Evolutionary conservation across 2,888 invertebrate species (phyloP).

Genomic region (Pollenia angustigena): DNA sequence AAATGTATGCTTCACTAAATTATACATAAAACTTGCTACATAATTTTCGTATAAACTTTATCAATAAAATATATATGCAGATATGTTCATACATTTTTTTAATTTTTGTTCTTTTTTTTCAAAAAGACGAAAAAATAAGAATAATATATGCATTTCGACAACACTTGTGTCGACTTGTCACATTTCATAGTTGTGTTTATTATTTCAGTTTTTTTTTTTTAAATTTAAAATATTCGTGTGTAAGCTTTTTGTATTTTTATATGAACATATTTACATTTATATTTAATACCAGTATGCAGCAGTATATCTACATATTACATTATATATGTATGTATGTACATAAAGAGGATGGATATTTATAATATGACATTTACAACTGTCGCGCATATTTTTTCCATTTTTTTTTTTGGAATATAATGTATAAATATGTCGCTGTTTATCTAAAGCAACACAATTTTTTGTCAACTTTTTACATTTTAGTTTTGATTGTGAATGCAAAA

Average conservation of each 20-base stretch:
- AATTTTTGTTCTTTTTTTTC: too few species aligned
- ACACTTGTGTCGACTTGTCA: constrained; percentile 24
- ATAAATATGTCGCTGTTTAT: not conserved
- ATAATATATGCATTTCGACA: constrained; percentile 3
- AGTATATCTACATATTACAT: not conserved
- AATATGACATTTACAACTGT: constrained; percentile 56
- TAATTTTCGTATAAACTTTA: too few species aligned
- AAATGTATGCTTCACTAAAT: too few species aligned
- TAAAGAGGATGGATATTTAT: constrained; percentile 12
- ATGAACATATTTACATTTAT: not conserved
- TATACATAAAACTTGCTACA: too few species aligned
- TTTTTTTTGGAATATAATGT: not conserved
- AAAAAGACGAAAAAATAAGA: not conserved
- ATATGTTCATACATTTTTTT: too few species aligned
- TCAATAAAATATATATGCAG: too few species aligned
- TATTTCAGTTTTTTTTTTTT: not conserved
- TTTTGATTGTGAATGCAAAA: too few species aligned
- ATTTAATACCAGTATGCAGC: not conserved
- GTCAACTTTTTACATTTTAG: not conserved
- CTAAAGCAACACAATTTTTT: not conserved
- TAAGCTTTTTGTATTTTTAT: not conserved
- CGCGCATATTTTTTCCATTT: constrained; percentile 22
- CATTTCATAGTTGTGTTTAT: constrained; percentile 30
- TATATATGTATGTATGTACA: not conserved
- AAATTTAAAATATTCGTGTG: not conserved